These are phyloP conservation scores for Notocelia uddmanniana DNA, from an alignment of 2,888 invertebrate genomes.

Conservation along the genomic window DNA sequence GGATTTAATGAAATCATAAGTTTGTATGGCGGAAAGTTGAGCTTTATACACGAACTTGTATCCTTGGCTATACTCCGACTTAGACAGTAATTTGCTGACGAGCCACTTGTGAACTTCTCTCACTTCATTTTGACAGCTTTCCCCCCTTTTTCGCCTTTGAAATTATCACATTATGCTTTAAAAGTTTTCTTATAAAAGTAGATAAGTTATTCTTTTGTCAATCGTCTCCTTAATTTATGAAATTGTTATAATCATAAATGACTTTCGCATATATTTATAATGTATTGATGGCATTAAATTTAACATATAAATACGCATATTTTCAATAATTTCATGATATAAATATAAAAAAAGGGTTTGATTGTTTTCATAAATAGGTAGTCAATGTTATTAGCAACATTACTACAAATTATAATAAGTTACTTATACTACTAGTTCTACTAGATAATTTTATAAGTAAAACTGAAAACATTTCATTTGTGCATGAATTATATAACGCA, in stretches of 20 bases:
- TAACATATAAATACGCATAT: too few relatives aligned
- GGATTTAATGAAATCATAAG: conserved; percentile 78
- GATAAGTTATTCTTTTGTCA: conserved; percentile 17
- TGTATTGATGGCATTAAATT: too few relatives aligned
- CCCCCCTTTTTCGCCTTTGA: conserved; percentile 49
- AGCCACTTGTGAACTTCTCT: conserved; percentile 70
- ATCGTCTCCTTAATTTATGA: conserved; percentile 6
- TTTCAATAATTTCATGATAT: too few relatives aligned
- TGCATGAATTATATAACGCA: too few relatives aligned
- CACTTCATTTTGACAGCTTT: conserved; percentile 60
- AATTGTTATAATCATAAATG: conserved; percentile 6
- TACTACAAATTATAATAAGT: too few relatives aligned
- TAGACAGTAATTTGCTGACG: conserved; percentile 77
- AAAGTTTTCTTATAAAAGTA: conserved; percentile 42
- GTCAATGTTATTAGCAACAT: too few relatives aligned
- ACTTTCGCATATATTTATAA: not conserved
- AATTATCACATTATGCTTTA: conserved; percentile 45
- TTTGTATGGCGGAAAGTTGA: conserved; percentile 71
- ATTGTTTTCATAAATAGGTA: too few relatives aligned
- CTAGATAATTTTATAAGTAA: too few relatives aligned
- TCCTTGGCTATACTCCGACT: conserved; percentile 61
- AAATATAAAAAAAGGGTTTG: too few relatives aligned
- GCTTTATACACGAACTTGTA: conserved; percentile 64
- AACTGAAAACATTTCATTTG: too few relatives aligned
- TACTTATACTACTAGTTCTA: too few relatives aligned